These are phyloP conservation scores for Labroides dimidiatus DNA, from an alignment of 2,797 vertebrate genomes.

Conservation along the genomic window DNA sequence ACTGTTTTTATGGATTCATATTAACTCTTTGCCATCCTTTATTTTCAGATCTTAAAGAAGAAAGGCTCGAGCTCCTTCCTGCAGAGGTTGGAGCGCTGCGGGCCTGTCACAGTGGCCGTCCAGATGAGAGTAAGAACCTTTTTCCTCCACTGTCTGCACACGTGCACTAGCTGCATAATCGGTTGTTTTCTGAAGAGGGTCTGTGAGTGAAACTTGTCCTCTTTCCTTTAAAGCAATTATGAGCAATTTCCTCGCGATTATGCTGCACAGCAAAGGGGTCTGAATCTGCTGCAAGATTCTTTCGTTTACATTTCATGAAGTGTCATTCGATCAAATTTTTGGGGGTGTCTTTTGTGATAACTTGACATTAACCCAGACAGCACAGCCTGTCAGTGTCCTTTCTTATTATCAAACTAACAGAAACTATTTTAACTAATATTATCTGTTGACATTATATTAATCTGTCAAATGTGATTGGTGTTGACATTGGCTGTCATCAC, in stretches of 20 bases:
- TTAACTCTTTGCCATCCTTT: constrained; percentile 7
- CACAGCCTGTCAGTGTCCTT: too few relatives aligned
- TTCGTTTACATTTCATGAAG: background rate
- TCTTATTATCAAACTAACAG: too few relatives aligned
- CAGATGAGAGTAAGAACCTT: constrained; percentile 89
- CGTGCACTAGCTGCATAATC: background rate
- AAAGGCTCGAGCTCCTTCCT: constrained; percentile 91
- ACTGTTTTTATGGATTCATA: background rate
- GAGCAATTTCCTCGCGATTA: background rate
- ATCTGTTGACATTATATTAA: too few relatives aligned
- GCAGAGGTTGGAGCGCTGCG: constrained; percentile 88
- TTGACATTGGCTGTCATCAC: too few relatives aligned
- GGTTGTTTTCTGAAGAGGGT: background rate
- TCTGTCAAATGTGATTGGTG: too few relatives aligned
- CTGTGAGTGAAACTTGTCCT: background rate
- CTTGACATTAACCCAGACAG: too few relatives aligned
- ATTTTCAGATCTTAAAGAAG: constrained; percentile 90
- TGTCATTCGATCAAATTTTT: too few relatives aligned
- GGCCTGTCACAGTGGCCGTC: constrained; percentile 86
- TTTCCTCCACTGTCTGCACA: background rate
- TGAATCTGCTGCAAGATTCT: background rate
- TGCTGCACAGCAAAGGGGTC: background rate
- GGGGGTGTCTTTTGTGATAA: too few relatives aligned
- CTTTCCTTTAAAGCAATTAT: background rate
- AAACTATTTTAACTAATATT: too few relatives aligned